Conservation (phyloP, 1,140 invertebrate species). For the Scaptodrosophila lebanonensis region DNA sequence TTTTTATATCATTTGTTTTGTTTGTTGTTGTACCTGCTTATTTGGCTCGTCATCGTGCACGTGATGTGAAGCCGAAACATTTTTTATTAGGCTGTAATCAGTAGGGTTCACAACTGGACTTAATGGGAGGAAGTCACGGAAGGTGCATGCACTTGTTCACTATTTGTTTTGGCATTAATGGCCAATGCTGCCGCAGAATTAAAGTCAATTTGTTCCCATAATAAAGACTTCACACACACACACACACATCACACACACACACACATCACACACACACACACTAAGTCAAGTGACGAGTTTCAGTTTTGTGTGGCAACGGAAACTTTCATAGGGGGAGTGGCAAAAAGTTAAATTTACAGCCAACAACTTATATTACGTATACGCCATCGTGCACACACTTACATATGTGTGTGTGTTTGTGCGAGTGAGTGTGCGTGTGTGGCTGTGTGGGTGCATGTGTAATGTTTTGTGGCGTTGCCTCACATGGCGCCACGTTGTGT, state of each 20-base stretch:
- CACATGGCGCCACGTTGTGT: too few relatives aligned
- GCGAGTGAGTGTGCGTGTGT: conserved; percentile 22
- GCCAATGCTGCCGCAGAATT: conserved; percentile 35
- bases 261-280: conserved; percentile 1
- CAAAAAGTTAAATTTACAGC: conserved; percentile 7
- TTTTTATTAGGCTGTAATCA: conserved; percentile 22
- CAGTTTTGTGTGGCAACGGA: conserved; percentile 6
- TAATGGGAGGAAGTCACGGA: conserved; percentile 63
- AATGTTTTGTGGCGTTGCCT: too few relatives aligned
- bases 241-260: neutral
- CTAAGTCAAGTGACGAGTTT: neutral
- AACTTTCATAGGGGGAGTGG: conserved; percentile 31
- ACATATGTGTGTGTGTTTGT: conserved; percentile 30
- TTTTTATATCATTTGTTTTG: too few relatives aligned
- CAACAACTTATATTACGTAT: conserved; percentile 45
- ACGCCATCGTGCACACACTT: too few relatives aligned
- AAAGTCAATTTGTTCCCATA: conserved; percentile 66
- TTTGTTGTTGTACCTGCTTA: too few relatives aligned
- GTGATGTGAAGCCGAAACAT: conserved; percentile 22
- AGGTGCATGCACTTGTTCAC: conserved; percentile 40
- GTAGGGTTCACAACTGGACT: conserved; percentile 13
- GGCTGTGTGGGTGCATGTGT: conserved; percentile 4
- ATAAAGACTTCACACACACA: conserved; percentile 25
- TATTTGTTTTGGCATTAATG: conserved; percentile 5
- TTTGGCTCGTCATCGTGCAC: too few relatives aligned